A percentile compares a stretch with the other conserved stretches of the same genome.
These are phyloP conservation scores for Aporrectodea caliginosa DNA, from an alignment of 1,140 invertebrate genomes.

Conservation along the genomic window DNA sequence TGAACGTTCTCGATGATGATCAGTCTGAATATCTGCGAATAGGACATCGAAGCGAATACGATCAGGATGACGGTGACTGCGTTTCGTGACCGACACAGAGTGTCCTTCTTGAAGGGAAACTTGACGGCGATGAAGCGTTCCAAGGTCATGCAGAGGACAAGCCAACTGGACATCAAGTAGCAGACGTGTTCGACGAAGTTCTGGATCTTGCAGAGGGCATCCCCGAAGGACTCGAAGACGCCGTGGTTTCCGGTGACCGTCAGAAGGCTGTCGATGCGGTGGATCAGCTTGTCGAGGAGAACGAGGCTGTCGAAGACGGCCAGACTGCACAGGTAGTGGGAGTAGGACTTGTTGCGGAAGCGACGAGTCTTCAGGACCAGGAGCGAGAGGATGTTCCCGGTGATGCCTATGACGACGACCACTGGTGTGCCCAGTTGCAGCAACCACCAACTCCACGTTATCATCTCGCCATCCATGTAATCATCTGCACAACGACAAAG, in stretches of 20 bases:
- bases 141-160: constrained; percentile 41
- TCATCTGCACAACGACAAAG: too few relatives aligned
- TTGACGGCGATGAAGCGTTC: constrained; percentile 42
- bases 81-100: constrained; percentile 35
- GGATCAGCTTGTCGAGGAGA: constrained; percentile 35
- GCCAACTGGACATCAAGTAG: constrained; percentile 42
- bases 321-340: constrained; percentile 41
- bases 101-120: constrained; percentile 39
- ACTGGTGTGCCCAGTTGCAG: constrained; percentile 36
- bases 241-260: background rate
- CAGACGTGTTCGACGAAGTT: constrained; percentile 38
- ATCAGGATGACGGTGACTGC: constrained; percentile 36
- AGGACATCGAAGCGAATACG: constrained; percentile 37
- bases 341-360: constrained; percentile 42
- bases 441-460: constrained; percentile 42
- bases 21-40: constrained; percentile 40
- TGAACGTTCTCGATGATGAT: constrained; percentile 23
- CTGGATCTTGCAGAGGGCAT: constrained; percentile 36
- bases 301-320: constrained; percentile 43
- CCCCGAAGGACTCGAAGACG: constrained; percentile 26
- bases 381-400: constrained; percentile 43
- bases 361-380: constrained; percentile 42
- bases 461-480: background rate
- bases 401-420: constrained; percentile 39
- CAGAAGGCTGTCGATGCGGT: constrained; percentile 33